phyloP scores from a whole-genome alignment of 1,140 invertebrate species.

The Lanistes nyassanus region DNA sequence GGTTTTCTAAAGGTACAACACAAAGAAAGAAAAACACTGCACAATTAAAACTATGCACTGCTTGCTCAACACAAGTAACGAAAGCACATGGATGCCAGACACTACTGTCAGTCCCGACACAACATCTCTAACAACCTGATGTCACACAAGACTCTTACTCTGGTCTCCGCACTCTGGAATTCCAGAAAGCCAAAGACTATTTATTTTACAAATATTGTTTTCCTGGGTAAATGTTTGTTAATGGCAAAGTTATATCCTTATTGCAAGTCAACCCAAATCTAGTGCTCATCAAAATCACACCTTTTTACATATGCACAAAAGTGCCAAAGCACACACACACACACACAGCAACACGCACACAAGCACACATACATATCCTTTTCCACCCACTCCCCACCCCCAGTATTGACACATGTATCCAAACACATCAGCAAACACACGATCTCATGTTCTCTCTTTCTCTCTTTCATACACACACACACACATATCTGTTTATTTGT shows the following conservation, averaged over 20 bases:
- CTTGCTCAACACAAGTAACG: no score
- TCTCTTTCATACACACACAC: background rate
- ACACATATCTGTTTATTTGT: background rate
- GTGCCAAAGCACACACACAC: background rate
- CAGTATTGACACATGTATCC: no score
- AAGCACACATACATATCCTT: background rate
- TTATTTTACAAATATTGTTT: background rate
- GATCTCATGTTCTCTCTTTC: no score
- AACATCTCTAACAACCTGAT: no score
- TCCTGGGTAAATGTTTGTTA: background rate
- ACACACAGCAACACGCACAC: background rate
- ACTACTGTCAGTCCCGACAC: no score
- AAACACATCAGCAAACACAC: no score
- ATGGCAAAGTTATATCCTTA: background rate
- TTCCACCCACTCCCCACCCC: no score
- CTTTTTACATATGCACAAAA: background rate
- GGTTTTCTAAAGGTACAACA: no score
- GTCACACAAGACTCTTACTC: background rate
- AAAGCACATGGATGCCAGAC: no score
- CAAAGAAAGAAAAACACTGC: no score
- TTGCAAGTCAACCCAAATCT: background rate
- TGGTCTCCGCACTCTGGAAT: constrained; percentile 18
- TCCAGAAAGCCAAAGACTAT: background rate
- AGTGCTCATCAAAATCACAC: no score
- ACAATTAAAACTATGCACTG: no score